Base-by-base conservation (phyloP, 2,888 invertebrate genomes). In the Eupsilia transversa region DNA sequence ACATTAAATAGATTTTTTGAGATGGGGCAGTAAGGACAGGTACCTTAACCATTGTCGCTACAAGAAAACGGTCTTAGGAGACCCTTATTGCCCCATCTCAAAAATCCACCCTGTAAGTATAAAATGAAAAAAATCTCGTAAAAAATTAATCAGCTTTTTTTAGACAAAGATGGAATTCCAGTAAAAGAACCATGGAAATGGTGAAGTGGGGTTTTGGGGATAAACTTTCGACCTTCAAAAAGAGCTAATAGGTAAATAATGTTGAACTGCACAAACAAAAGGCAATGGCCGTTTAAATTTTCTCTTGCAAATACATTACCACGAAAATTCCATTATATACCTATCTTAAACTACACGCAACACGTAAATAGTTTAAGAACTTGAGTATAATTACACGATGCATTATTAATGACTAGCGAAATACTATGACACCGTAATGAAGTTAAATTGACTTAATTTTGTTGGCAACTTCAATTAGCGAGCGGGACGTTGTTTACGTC, bases 361-460 rank as follows among this genome's bases (percentile, higher is more conserved):
- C 41, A 57, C 49, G 46, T 77, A 85, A 75, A 77, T 71, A 86
- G 68, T 85, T 80, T 71, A 54, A 56, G 49, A 71, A 75, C 77
- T 80, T 77, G 61, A 68, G 75, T 74, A 75, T 87, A 89, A 88
- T 88, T 87, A 86, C 73, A 73, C 79, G 83, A 89, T 90, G 89
- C 89, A 87, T 87, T 88, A 90, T 89, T 90, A 91, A 91, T 87
- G 85, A 88, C 83, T 89, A 90, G 86, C 90, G 84, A 91, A 91
- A 92, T 89, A 91, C 89, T 89, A 91, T 92, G 91, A 89, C 89
- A 89, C 85, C 82, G 84, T 92, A 91, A 93, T 93, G 90, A 91
- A 91, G 91, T 91, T 87, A 92, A 93, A 93, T 92, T 92, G 91
- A 87, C 89, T 91, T 90, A 92, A 93, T 93, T 93, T 91, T 88